Evolutionary conservation across 2,888 invertebrate genomes (phyloP).

Genomic region (Synanthedon vespiformis): DNA sequence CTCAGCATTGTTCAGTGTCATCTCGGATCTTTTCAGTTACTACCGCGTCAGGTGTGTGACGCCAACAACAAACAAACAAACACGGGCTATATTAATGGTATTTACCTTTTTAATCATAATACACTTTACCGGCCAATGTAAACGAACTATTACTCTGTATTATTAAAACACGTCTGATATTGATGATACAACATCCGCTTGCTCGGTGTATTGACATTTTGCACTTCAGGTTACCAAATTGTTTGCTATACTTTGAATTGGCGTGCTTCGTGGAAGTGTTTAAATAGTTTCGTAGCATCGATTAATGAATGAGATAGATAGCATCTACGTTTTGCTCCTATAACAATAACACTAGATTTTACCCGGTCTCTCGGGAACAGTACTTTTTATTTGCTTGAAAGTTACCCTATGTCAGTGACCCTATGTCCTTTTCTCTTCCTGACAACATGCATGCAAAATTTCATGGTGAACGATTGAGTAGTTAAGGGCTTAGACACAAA

Average conservation of each 20-base stretch:
- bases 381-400: too few relatives aligned
- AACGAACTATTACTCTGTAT: background rate
- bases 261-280: too few relatives aligned
- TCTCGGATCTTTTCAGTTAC: conserved; percentile 19
- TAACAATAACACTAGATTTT: too few relatives aligned
- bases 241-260: background rate
- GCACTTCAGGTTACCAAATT: background rate
- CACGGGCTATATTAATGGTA: background rate
- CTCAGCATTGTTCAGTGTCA: conserved; percentile 14
- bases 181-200: background rate
- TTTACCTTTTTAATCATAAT: background rate
- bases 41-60: conserved; percentile 3
- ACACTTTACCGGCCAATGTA: background rate
- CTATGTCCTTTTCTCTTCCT: too few relatives aligned
- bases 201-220: background rate
- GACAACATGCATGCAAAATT: too few relatives aligned
- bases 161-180: background rate
- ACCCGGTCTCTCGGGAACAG: too few relatives aligned
- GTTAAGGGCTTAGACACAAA: too few relatives aligned
- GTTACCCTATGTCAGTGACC: too few relatives aligned
- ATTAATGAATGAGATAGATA: too few relatives aligned
- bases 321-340: too few relatives aligned
- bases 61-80: background rate
- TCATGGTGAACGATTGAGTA: too few relatives aligned
- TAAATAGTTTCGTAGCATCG: too few relatives aligned